Evolutionary conservation across 2,113 vertebrate species (phyloP).

Genomic region (Pterocles gutturalis): DNA sequence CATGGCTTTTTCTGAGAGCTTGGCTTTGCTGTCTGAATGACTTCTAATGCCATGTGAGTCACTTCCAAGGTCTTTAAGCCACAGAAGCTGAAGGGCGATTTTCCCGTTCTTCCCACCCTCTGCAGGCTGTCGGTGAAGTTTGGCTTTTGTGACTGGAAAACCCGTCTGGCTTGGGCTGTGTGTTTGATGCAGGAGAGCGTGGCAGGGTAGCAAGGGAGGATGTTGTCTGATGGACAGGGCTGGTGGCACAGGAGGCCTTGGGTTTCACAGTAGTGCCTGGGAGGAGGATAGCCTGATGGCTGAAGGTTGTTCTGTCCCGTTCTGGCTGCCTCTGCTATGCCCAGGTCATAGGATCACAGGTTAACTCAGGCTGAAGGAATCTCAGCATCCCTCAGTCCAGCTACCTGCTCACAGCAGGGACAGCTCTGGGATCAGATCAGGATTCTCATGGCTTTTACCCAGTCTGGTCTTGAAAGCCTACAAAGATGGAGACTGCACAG

Average conservation of each 20-base stretch:
- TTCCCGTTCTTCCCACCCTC: background rate
- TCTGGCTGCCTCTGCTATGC: background rate
- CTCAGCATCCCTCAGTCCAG: background rate
- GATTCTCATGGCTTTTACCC: background rate
- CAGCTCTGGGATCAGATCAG: background rate
- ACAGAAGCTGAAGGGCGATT: background rate
- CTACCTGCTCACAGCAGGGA: background rate
- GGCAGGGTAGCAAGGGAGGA: too few relatives aligned
- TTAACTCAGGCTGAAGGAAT: background rate
- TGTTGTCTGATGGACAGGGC: accelerated
- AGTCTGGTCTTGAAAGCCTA: background rate
- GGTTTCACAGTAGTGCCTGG: background rate
- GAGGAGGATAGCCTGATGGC: background rate
- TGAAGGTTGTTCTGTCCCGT: accelerated
- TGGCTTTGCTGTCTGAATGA: accelerated
- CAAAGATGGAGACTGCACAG: background rate
- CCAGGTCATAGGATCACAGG: background rate
- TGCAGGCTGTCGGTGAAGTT: accelerated
- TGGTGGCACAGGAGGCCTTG: background rate
- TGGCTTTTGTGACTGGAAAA: background rate
- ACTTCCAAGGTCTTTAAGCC: background rate
- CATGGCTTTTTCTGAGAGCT: background rate
- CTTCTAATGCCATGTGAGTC: background rate
- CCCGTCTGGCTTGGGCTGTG: accelerated
- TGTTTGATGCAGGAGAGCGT: accelerated